These are phyloP conservation scores for Xylophagus ater DNA, from an alignment of 2,888 invertebrate species.

Conservation along the genomic window DNA sequence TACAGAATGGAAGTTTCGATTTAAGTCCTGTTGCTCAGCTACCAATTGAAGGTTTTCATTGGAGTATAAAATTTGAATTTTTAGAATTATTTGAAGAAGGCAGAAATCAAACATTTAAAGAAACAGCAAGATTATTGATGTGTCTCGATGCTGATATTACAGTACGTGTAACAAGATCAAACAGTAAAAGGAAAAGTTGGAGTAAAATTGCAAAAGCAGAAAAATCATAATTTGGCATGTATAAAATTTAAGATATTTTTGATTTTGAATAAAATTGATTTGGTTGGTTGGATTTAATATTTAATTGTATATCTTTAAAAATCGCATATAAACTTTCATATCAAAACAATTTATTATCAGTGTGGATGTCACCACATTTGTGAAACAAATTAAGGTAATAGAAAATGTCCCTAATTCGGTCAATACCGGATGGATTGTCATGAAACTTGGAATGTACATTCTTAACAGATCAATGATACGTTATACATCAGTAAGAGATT, in stretches of 20 bases:
- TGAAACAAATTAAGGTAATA: too few relatives aligned
- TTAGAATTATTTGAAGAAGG: not conserved
- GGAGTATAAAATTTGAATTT: conserved; percentile 12
- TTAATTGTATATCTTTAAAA: not conserved
- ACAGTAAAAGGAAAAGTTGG: conserved; percentile 7
- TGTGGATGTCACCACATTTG: too few relatives aligned
- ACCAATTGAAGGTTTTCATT: conserved; percentile 13
- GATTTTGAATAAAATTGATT: too few relatives aligned
- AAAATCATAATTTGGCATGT: too few relatives aligned
- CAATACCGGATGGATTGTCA: too few relatives aligned
- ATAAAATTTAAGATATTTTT: too few relatives aligned
- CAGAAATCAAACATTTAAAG: not conserved
- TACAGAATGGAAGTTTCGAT: conserved; percentile 3
- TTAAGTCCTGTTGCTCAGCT: conserved; percentile 4
- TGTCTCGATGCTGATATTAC: conserved; percentile 12
- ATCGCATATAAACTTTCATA: not conserved
- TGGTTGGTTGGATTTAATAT: not conserved
- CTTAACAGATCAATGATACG: too few relatives aligned
- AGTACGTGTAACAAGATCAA: conserved; percentile 4
- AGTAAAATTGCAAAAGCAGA: not conserved
- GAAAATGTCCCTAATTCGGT: too few relatives aligned
- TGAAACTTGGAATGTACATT: too few relatives aligned
- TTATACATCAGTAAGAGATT: too few relatives aligned
- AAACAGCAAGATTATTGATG: not conserved
- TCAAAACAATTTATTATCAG: not conserved